Conservation (phyloP, 1,140 invertebrate species). For the Cherax destructor region DNA sequence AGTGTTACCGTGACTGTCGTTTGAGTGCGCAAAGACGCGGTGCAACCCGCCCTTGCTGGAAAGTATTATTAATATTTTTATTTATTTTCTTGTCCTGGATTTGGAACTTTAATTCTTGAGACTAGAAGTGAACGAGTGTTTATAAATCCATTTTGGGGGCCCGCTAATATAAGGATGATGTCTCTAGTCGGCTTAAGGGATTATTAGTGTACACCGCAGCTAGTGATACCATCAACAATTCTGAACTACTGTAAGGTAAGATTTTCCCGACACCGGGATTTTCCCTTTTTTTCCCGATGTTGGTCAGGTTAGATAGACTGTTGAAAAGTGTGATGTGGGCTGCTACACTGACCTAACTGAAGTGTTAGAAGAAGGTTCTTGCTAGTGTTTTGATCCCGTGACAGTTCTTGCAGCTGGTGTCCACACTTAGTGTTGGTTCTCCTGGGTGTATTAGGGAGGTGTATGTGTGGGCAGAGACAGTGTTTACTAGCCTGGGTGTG, state of each 20-base stretch:
- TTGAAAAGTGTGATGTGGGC: neutral
- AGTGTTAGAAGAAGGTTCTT: too few species aligned
- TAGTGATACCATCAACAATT: constrained; percentile 11
- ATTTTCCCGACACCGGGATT: neutral
- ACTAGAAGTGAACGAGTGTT: constrained; percentile 46
- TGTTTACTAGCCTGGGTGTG: too few species aligned
- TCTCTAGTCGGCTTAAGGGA: constrained; percentile 46
- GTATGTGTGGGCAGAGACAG: too few species aligned
- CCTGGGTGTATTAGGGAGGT: too few species aligned
- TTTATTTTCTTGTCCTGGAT: constrained; percentile 46
- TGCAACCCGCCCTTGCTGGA: neutral
- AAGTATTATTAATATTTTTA: constrained; percentile 37
- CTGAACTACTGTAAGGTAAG: constrained; percentile 58
- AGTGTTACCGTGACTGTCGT: constrained; percentile 38
- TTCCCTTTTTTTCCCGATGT: too few species aligned
- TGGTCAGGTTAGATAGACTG: too few species aligned
- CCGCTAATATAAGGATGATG: constrained; percentile 7
- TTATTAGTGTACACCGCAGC: constrained; percentile 31
- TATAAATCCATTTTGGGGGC: constrained; percentile 2
- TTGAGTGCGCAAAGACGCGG: constrained; percentile 15
- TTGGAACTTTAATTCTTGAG: constrained; percentile 24
- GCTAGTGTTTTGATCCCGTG: too few species aligned
- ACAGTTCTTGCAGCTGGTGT: too few species aligned
- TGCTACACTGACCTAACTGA: neutral
- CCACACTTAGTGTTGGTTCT: too few species aligned